These are phyloP conservation scores for Campylomormyrus numenius DNA, from an alignment of 2,113 vertebrate species.

Conservation along the genomic window DNA sequence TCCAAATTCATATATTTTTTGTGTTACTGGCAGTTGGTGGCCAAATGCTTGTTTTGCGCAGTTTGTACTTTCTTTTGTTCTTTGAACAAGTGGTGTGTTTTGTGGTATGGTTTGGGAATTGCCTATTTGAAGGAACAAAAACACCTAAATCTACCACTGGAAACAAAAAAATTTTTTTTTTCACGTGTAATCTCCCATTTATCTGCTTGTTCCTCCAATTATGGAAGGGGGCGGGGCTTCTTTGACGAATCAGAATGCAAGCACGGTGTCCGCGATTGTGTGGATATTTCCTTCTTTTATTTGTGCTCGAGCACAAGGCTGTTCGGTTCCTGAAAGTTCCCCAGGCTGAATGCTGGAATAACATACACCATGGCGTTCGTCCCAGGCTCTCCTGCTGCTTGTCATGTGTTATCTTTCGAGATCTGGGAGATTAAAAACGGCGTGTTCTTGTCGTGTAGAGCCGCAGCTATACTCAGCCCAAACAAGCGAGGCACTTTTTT, in stretches of 20 bases:
- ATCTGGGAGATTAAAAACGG: not conserved
- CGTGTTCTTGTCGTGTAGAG: not conserved
- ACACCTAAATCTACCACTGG: not conserved
- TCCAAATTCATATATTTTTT: not conserved
- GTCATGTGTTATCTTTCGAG: not conserved
- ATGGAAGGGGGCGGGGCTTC: not conserved
- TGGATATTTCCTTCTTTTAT: not conserved
- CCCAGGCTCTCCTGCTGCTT: not conserved
- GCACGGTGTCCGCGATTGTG: not conserved
- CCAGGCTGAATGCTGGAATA: not conserved
- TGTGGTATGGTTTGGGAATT: not conserved
- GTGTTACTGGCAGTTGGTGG: not conserved
- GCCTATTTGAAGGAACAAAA: not conserved
- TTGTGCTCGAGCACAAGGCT: not conserved
- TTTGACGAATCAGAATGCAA: not conserved
- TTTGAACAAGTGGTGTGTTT: not conserved
- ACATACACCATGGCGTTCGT: not conserved
- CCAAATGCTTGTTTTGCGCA: not conserved
- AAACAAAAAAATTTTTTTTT: not conserved
- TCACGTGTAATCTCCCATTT: not conserved
- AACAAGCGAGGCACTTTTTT: not conserved
- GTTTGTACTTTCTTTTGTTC: not conserved
- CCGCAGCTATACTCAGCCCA: not conserved
- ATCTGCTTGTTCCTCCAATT: not conserved
- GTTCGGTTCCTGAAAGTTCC: not conserved